A percentile compares a stretch with the other conserved stretches of the same genome.
phyloP scores from a whole-genome alignment of 2,888 invertebrate species.

The Salpingus planirostris region DNA sequence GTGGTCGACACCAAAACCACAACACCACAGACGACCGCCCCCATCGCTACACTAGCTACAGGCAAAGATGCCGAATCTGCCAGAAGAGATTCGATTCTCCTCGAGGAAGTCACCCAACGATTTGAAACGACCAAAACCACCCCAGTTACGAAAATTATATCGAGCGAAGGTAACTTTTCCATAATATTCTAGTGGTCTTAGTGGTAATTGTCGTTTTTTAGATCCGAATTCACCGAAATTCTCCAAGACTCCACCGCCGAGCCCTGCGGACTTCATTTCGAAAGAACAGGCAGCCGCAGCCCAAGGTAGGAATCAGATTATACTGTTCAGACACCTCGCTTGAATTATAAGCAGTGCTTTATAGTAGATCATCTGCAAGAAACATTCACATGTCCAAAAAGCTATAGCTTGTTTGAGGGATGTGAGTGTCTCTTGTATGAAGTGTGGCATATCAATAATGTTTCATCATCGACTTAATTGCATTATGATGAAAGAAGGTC shows the following conservation, averaged over 20 bases:
- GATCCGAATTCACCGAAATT: constrained; percentile 54
- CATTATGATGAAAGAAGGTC: too few relatives aligned
- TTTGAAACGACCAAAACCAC: constrained; percentile 30
- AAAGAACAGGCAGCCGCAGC: constrained; percentile 43
- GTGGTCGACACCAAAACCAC: constrained; percentile 28
- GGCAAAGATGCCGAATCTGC: constrained; percentile 21
- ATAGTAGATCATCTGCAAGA: constrained; percentile 17
- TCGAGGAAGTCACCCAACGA: constrained; percentile 42
- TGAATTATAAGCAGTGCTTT: constrained; percentile 19
- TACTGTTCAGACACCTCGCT: constrained; percentile 13
- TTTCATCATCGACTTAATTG: too few relatives aligned
- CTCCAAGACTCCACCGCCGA: constrained; percentile 62
- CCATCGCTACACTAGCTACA: neutral
- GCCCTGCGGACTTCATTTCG: constrained; percentile 56
- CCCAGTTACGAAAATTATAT: constrained; percentile 8
- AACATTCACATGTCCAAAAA: constrained; percentile 14
- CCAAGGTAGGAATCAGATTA: constrained; percentile 34
- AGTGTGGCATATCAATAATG: constrained; percentile 35
- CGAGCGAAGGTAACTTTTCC: constrained; percentile 8
- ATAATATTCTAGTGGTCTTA: neutral
- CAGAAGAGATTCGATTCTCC: constrained; percentile 40
- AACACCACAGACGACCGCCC: constrained; percentile 18
- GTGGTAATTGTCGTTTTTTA: constrained; percentile 30
- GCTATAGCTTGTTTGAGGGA: neutral
- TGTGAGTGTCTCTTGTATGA: constrained; percentile 21